A percentile compares a stretch with the other conserved stretches of the same genome.
Conservation (phyloP, 1,140 invertebrate species). For the Diorhabda carinulata region DNA sequence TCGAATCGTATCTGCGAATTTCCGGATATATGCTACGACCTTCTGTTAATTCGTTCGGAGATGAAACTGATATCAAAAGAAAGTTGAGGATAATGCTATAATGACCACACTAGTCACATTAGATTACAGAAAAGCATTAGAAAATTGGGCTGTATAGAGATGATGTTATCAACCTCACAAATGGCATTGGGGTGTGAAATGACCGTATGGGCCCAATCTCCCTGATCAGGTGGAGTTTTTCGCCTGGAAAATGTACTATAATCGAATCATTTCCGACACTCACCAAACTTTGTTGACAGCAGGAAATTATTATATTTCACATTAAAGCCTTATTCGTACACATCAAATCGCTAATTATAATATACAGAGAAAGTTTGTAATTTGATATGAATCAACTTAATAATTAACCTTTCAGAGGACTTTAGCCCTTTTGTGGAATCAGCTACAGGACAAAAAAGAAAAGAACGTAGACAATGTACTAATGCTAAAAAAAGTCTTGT, state of each 20-base stretch:
- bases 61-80: constrained; percentile 2
- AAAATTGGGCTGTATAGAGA: neutral
- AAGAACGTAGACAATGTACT: too few species aligned
- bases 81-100: neutral
- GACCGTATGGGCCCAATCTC: constrained; percentile 15
- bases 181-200: constrained; percentile 19
- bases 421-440: too few species aligned
- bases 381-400: too few species aligned
- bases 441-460: too few species aligned
- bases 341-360: too few species aligned
- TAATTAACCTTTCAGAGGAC: too few species aligned
- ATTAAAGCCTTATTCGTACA: too few species aligned
- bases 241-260: constrained; percentile 18
- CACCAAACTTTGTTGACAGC: neutral
- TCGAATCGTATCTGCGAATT: too few species aligned
- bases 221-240: constrained; percentile 16
- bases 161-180: constrained; percentile 9
- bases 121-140: neutral
- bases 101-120: constrained; percentile 2
- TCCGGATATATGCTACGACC: too few species aligned
- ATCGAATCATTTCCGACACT: constrained; percentile 14
- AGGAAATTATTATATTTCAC: too few species aligned
- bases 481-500: too few species aligned
- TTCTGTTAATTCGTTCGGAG: neutral
- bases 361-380: too few species aligned